These are phyloP conservation scores for Machaerirhynchus nigripectus DNA, from an alignment of 2,113 vertebrate species.

Conservation along the genomic window DNA sequence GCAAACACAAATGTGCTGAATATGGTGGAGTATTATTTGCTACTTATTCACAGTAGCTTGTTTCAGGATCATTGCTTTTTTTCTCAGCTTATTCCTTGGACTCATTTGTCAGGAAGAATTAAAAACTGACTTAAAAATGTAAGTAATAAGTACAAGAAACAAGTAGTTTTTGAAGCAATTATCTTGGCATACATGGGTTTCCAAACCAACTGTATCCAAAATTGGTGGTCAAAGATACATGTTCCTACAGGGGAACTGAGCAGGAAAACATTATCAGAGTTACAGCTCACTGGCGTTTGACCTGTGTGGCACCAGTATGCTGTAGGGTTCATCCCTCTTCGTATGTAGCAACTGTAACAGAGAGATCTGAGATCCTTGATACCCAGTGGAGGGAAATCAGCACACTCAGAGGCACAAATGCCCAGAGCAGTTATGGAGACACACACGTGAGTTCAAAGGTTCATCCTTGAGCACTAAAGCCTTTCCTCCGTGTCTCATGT, in stretches of 20 bases:
- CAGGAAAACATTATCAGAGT: not conserved
- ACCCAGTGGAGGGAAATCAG: accelerated
- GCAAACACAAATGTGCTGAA: not conserved
- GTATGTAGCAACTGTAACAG: not conserved
- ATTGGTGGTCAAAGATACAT: not conserved
- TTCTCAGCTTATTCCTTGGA: not conserved
- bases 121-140: not conserved
- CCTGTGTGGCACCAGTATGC: not conserved
- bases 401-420: not conserved
- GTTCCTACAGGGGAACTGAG: not conserved
- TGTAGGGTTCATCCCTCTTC: not conserved
- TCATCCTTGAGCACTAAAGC: not conserved
- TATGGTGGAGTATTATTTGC: not conserved
- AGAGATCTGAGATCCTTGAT: not conserved
- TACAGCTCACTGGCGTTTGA: not conserved
- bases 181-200: not conserved
- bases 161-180: not conserved
- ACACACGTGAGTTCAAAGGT: not conserved
- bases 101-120: not conserved
- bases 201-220: not conserved
- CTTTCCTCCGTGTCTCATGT: not conserved
- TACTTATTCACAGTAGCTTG: not conserved
- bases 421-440: not conserved
- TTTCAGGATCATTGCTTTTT: not conserved
- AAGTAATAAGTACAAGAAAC: not conserved